phyloP scores from a whole-genome alignment of 1,140 invertebrate species.

The Scaptodrosophila lebanonensis region DNA sequence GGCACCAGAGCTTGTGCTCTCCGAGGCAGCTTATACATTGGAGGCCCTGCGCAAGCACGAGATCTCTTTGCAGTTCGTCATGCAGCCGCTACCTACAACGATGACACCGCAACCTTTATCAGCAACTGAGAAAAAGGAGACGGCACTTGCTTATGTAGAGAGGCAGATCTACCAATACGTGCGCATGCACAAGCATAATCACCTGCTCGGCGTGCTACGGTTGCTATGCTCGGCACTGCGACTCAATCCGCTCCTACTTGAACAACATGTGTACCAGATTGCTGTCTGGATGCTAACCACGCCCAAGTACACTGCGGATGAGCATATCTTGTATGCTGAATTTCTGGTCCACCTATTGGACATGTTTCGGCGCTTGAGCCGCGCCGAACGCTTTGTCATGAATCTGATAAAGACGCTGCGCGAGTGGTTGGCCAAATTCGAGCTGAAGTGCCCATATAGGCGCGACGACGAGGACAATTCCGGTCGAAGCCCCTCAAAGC shows the following conservation, averaged over 20 bases:
- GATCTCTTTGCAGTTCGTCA: conserved; percentile 38
- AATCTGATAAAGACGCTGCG: conserved; percentile 52
- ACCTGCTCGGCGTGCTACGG: conserved; percentile 36
- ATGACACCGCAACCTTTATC: background rate
- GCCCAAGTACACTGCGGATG: conserved; percentile 18
- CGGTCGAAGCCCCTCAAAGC: background rate
- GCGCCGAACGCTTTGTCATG: conserved; percentile 62
- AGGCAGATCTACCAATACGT: conserved; percentile 14
- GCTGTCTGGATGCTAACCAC: conserved; percentile 55
- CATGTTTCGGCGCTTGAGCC: conserved; percentile 61
- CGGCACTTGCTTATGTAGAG: conserved; percentile 11
- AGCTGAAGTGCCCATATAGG: conserved; percentile 7
- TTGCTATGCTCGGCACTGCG: conserved; percentile 54
- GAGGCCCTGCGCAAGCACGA: conserved; percentile 54
- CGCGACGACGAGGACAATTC: too few species aligned
- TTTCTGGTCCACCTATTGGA: conserved; percentile 60
- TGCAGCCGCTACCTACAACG: too few species aligned
- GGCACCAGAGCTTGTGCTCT: background rate
- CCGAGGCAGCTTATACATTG: conserved; percentile 27
- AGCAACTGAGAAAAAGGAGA: background rate
- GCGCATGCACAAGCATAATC: background rate
- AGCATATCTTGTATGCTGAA: conserved; percentile 48
- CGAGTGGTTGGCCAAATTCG: conserved; percentile 39
- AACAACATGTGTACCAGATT: conserved; percentile 56
- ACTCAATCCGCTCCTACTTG: conserved; percentile 66